Percentiles rank a stretch among this genome's conserved stretches.
phyloP scores from a whole-genome alignment of 2,797 vertebrate species.

The Dipus sagitta region DNA sequence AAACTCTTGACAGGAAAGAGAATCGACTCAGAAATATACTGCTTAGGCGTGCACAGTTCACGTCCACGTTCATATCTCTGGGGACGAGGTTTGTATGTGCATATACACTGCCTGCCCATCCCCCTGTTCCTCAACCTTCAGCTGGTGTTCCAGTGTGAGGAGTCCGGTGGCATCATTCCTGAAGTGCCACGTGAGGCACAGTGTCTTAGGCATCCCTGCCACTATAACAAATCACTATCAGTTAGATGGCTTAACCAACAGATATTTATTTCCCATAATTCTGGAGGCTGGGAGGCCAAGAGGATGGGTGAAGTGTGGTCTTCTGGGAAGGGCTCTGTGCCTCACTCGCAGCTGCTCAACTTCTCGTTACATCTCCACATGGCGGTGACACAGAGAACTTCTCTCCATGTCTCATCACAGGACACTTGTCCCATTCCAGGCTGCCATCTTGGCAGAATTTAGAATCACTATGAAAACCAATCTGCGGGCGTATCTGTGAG shows the following conservation, averaged over 20 bases:
- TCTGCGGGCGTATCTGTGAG: too few relatives aligned
- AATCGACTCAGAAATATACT: background rate
- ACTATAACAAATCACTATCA: background rate
- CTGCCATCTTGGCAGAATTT: too few relatives aligned
- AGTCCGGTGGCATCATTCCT: background rate
- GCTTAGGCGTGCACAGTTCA: background rate
- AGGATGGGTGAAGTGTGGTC: fast-evolving
- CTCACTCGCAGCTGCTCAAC: background rate
- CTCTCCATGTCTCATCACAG: background rate
- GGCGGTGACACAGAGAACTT: background rate
- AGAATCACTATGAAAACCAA: too few relatives aligned
- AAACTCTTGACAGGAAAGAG: background rate
- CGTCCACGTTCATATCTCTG: too few relatives aligned
- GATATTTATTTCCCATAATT: background rate
- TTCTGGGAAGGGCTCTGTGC: background rate
- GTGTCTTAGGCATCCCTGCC: background rate
- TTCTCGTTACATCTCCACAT: background rate
- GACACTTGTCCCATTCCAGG: too few relatives aligned
- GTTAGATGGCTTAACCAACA: background rate
- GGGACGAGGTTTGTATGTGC: background rate
- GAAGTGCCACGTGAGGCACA: background rate
- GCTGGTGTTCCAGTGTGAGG: background rate
- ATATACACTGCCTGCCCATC: background rate
- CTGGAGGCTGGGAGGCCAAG: background rate
- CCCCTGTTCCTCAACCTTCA: background rate